Evolutionary conservation across 2,888 invertebrate species (phyloP), one percentile per base, ranked within the genome.

Genomic region (Pyrrhosoma nymphula): DNA sequence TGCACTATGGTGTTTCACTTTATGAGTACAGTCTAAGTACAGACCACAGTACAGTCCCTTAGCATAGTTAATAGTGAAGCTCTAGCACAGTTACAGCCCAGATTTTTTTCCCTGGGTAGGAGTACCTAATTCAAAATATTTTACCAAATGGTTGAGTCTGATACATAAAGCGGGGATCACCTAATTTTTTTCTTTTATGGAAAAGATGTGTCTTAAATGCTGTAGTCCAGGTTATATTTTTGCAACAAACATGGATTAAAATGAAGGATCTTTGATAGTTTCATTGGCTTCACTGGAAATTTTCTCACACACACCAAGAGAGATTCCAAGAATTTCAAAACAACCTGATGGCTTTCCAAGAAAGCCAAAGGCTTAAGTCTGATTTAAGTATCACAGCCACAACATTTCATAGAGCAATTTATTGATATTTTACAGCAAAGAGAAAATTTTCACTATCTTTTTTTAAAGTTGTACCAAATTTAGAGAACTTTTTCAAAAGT

Each of bases 171-270:
- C 82, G 6, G n/a, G 82, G 82, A 82, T 35, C 82, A 82, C 30
- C 82, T 35, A 35, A 82, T 35, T 82, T 69, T n/a, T 69, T 26
- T 69, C 3, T 82, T 82, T 35, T 35, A 30, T 35, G 35, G 35
- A 82, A 82, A 82, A 82, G 82, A 82, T 82, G 82, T 35, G n/a
- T 82, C 18, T 12, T 82, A 35, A 82, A 82, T 82, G 30, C 82
- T 82, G 82, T 82, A 82, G 82, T 35, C 82, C 1, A 82, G 12
- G n/a, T n/a, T 35, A 82, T 82, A 26, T n/a, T 69, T 69, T n/a
- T n/a, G 3, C 12, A 82, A 16, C 35, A 35, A 35, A 35, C 12
- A 82, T 18, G 2, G 69, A 26, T 26, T 8, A 8, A 26, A n/a
- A 35, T 82, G 2, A 35, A 16, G 18, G 82, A 82, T 82, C 8